Percentiles rank a stretch among this genome's conserved stretches.
Evolutionary conservation across 2,888 invertebrate species (phyloP).

Genomic region (Anagyrus pseudococci): DNA sequence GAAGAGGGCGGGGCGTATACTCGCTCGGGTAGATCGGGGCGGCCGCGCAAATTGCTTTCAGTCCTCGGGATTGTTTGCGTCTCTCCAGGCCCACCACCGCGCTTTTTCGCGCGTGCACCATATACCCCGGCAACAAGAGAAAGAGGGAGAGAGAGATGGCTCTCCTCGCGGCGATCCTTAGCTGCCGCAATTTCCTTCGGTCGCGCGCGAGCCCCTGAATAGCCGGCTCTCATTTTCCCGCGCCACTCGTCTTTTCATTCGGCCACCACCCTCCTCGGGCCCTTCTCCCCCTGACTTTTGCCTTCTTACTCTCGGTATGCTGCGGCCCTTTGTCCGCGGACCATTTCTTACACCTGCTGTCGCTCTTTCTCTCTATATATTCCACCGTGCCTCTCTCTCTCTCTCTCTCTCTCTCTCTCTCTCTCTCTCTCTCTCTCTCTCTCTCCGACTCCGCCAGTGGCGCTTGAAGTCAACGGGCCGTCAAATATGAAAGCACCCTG

Average conservation of each 20-base stretch:
- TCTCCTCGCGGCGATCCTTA: too few relatives aligned
- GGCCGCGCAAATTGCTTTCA: conserved; percentile 54
- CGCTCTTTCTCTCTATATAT: conserved; percentile 1
- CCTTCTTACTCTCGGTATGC: too few relatives aligned
- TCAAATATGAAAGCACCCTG: too few relatives aligned
- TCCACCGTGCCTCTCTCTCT: background rate
- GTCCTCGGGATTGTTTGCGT: conserved; percentile 50
- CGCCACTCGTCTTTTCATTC: background rate
- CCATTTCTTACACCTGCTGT: background rate
- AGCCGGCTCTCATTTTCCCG: background rate
- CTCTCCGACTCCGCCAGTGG: background rate
- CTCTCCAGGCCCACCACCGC: conserved; percentile 2
- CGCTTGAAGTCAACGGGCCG: too few relatives aligned
- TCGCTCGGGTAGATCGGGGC: too few relatives aligned
- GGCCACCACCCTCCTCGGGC: background rate
- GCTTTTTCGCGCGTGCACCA: background rate
- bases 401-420: conserved; percentile 6
- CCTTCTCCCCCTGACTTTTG: too few relatives aligned
- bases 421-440: background rate
- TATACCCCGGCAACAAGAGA: background rate
- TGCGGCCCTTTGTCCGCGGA: too few relatives aligned
- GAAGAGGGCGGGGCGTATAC: conserved; percentile 49
- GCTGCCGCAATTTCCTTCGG: too few relatives aligned
- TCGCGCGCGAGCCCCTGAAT: background rate
- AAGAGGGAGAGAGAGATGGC: too few relatives aligned